Conservation (phyloP, 2,113 vertebrate species). For the Peromyscus californicus region DNA sequence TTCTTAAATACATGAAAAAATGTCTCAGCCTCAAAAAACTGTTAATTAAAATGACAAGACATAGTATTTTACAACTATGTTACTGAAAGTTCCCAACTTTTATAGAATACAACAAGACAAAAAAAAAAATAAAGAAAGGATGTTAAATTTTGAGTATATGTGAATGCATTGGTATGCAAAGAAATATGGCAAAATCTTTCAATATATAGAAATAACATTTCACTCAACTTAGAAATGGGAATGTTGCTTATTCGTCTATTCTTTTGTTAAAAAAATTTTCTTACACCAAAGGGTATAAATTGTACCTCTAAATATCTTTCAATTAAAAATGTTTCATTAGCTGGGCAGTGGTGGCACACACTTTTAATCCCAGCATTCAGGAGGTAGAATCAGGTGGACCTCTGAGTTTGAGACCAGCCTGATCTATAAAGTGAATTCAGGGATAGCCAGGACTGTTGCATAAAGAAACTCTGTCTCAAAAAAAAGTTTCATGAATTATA, state of each 20-base stretch:
- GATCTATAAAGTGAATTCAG: no score
- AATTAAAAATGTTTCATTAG: neutral
- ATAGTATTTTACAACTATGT: neutral
- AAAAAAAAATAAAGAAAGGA: neutral
- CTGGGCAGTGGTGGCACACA: no score
- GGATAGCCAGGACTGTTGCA: no score
- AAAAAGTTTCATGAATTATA: neutral
- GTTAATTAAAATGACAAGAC: neutral
- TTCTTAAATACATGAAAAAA: neutral
- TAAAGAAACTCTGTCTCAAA: no score
- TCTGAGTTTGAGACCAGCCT: no score
- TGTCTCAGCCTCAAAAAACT: neutral
- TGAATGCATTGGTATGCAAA: neutral
- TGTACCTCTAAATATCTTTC: neutral
- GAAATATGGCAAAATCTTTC: neutral
- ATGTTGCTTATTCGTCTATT: neutral
- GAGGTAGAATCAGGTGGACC: no score
- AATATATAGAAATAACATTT: conserved; percentile 18
- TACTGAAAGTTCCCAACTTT: conserved; percentile 25
- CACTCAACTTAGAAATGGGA: conserved; percentile 13
- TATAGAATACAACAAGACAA: neutral
- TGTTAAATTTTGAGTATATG: conserved; percentile 16
- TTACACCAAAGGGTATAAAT: neutral
- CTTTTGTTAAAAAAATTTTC: conserved; percentile 15
- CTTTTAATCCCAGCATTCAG: no score